Evolutionary conservation across 2,797 vertebrate species (phyloP).

Genomic region (Podarcis siculus): DNA sequence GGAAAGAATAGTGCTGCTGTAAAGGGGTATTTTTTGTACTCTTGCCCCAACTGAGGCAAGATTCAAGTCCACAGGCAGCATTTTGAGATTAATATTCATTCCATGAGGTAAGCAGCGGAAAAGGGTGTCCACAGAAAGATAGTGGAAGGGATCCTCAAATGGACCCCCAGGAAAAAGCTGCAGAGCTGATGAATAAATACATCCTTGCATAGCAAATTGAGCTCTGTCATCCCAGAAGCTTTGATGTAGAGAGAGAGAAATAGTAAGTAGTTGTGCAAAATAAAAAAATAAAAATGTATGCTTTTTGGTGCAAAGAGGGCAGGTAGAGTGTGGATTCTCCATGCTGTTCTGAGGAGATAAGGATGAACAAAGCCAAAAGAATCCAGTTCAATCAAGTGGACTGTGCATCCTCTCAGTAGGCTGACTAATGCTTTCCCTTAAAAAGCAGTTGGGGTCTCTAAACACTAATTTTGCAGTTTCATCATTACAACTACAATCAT

Average conservation of each 20-base stretch:
- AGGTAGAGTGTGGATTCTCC: neutral
- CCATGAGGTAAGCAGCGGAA: neutral
- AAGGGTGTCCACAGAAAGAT: neutral
- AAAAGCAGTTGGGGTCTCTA: neutral
- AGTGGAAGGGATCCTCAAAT: neutral
- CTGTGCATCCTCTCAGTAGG: conserved; percentile 13
- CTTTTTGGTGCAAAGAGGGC: neutral
- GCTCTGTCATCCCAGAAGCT: neutral
- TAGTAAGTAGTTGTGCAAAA: neutral
- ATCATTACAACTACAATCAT: neutral
- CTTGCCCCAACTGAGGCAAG: neutral
- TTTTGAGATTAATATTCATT: neutral
- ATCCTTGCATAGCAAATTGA: neutral
- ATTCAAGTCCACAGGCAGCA: neutral
- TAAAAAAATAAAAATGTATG: neutral
- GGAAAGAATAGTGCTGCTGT: neutral
- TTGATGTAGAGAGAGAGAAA: conserved; percentile 2
- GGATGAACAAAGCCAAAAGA: neutral
- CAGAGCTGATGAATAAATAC: neutral
- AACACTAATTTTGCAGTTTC: conserved; percentile 37
- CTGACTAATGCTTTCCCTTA: conserved; percentile 30
- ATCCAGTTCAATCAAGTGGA: conserved; percentile 20
- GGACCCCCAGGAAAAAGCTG: neutral
- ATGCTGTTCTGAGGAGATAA: conserved; percentile 38
- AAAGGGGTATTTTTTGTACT: neutral